These are phyloP conservation scores for Pseudopipra pipra DNA, from an alignment of 2,113 vertebrate genomes.

Conservation along the genomic window DNA sequence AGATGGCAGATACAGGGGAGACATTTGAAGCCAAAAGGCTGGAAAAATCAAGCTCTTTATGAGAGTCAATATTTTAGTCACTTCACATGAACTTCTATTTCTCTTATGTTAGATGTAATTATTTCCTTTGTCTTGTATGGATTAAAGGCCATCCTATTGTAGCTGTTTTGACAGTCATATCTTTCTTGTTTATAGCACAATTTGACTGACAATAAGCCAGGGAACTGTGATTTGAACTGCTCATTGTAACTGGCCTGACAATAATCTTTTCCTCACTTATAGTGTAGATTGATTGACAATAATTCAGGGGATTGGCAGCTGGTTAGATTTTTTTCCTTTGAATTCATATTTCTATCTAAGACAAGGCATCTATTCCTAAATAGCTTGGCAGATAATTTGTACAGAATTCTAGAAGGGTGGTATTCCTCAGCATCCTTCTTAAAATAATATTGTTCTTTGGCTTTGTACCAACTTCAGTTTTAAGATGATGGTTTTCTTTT, in stretches of 20 bases:
- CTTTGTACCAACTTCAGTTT: constrained; percentile 1
- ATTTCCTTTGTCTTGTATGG: not conserved
- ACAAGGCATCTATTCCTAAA: not conserved
- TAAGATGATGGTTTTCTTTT: not conserved
- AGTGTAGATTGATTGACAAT: constrained; percentile 22
- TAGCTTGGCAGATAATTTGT: not conserved
- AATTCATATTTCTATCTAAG: constrained; percentile 21
- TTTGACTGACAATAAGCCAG: constrained; percentile 35
- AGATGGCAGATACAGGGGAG: not conserved
- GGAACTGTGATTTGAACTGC: not conserved
- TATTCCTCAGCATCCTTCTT: not conserved
- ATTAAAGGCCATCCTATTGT: not conserved
- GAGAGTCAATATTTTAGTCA: not conserved
- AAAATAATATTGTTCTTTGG: not conserved
- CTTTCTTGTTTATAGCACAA: constrained; percentile 2
- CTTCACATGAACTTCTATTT: not conserved
- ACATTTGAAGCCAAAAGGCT: not conserved
- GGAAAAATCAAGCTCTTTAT: not conserved
- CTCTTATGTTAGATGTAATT: not conserved
- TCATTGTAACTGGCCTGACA: constrained; percentile 31
- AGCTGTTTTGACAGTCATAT: not conserved
- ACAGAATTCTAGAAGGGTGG: not conserved
- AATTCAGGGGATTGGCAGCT: constrained; percentile 28
- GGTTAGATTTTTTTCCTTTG: not conserved
- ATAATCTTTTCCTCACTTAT: not conserved